Evolutionary conservation across 2,888 invertebrate genomes (phyloP), one percentile per base, ranked within the genome.

Genomic region (Lissonota sp.): DNA sequence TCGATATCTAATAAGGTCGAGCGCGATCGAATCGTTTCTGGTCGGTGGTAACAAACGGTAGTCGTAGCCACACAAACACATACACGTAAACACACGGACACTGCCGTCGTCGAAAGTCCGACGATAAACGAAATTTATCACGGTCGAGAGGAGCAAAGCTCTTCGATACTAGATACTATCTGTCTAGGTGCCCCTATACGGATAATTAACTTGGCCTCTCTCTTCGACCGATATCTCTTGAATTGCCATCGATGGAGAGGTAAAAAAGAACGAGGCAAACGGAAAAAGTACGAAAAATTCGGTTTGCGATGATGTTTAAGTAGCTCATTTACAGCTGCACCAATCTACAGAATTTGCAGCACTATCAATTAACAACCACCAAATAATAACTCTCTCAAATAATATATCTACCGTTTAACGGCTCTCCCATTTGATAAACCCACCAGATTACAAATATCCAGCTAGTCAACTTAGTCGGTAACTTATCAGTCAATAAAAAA

Each of bases 71-170:
- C 5, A 53, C 16, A 53, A 12, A 53, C 12, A 53, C 53, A 53
- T 5, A 14, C 10, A 51, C 12, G 12, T 14, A 51, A n/a, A 51
- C 51, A 12, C 12, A 51, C 3, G 14, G 5, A n/a, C 12, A 51
- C 75, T 58, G 46, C 58, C 81, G 66, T 78, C 78, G 74, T 78
- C 78, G 78, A 69, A 39, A 66, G 44, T 64, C 66, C 39, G 71
- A 71, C 79, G 84, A 82, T 83, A 84, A 84, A 84, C 83, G 83
- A 83, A 83, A 83, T 83, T 84, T 83, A 84, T 84, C 82, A 83
- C 83, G 82, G 78, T 79, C 81, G 70, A 79, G 26, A 26, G 62
- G 81, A 79, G 71, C 70, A 75, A 78, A 81, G 81, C 78, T 81
- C 66, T 73, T 51, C 70, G 66, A 78, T 78, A 78, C 66, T 66